Evolutionary conservation across 2,113 vertebrate genomes (phyloP).

Genomic region (Ranitomeya imitator): DNA sequence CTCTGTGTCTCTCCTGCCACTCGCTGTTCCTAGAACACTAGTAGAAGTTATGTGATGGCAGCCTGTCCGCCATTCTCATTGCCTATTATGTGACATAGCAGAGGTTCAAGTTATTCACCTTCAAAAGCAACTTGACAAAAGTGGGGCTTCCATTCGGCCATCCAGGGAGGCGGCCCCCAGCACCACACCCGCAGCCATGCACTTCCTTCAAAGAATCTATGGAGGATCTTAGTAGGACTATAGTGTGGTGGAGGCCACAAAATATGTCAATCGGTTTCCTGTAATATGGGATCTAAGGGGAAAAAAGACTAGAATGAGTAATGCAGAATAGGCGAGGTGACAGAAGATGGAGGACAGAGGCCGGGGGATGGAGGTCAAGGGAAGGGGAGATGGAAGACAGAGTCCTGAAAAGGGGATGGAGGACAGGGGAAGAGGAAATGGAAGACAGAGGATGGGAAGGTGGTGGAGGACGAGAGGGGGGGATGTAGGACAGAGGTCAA

Average conservation of each 20-base stretch:
- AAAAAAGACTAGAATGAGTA: not conserved
- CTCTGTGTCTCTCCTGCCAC: no score
- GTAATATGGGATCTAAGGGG: constrained; percentile 68
- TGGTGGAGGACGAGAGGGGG: not conserved
- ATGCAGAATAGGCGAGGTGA: not conserved
- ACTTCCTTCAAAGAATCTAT: constrained; percentile 68
- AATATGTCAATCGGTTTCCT: constrained; percentile 68
- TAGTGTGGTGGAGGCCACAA: constrained; percentile 75
- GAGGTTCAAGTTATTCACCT: constrained; percentile 61
- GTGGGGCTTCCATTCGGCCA: constrained; percentile 71
- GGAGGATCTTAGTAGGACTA: constrained; percentile 62
- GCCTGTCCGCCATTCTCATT: no score
- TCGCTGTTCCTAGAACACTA: no score
- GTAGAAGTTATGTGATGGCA: no score
- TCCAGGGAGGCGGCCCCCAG: constrained; percentile 70
- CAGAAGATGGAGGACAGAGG: not conserved
- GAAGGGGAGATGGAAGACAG: no score
- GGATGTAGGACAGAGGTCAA: not conserved
- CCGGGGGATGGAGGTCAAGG: not conserved
- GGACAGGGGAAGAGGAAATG: not conserved
- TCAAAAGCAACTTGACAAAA: constrained; percentile 70
- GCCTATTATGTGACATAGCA: not conserved
- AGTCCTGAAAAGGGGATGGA: not conserved
- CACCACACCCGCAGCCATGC: constrained; percentile 73
- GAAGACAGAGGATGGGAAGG: not conserved